Conservation (phyloP, 2,797 vertebrate genomes). For the Menidia menidia region DNA sequence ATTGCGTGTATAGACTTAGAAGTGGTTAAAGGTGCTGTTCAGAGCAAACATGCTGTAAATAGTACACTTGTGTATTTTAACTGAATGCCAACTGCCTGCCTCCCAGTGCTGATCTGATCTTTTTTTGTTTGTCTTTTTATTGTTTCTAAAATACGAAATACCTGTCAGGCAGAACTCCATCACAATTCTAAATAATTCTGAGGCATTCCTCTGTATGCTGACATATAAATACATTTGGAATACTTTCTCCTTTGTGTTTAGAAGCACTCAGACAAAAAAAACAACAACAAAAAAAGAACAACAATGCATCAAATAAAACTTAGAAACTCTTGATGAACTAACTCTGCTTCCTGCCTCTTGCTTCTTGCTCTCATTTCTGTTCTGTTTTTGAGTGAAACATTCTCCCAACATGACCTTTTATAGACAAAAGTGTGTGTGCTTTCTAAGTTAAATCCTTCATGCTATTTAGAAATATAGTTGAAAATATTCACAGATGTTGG, state of each 20-base stretch:
- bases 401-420: constrained; percentile 51
- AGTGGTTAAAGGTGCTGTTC: constrained; percentile 72
- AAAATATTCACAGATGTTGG: constrained; percentile 47
- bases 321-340: constrained; percentile 85
- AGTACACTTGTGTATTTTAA: constrained; percentile 78
- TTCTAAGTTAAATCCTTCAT: not conserved
- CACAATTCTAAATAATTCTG: constrained; percentile 62
- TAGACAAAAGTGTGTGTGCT: not conserved
- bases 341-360: constrained; percentile 75
- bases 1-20: constrained; percentile 76
- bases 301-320: constrained; percentile 79
- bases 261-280: constrained; percentile 80
- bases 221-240: constrained; percentile 79
- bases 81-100: constrained; percentile 76
- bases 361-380: constrained; percentile 68
- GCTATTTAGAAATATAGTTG: not conserved
- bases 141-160: constrained; percentile 59
- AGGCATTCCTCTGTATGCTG: constrained; percentile 75
- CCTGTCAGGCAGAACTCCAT: constrained; percentile 71
- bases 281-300: constrained; percentile 55
- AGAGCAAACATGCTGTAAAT: constrained; percentile 86
- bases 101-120: constrained; percentile 72
- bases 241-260: constrained; percentile 84
- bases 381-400: constrained; percentile 44
- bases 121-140: constrained; percentile 72